phyloP scores from a whole-genome alignment of 2,888 invertebrate species.

The Synanthedon vespiformis region DNA sequence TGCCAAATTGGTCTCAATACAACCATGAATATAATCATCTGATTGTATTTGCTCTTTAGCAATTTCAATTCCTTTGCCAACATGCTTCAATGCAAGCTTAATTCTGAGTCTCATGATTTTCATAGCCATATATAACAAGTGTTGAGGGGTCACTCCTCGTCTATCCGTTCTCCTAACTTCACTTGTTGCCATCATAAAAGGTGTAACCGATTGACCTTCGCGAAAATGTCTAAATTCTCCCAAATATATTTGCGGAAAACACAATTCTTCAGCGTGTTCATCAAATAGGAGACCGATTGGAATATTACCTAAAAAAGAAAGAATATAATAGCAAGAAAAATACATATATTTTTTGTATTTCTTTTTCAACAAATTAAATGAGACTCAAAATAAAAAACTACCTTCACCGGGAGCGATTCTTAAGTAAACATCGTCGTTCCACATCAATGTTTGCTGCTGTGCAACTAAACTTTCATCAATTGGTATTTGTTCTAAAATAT shows the following conservation, averaged over 20 bases:
- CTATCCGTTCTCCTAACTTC: conserved; percentile 32
- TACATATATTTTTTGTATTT: no score
- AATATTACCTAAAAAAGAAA: neutral
- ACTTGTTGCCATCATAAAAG: conserved; percentile 32
- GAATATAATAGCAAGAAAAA: no score
- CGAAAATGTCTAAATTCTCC: conserved; percentile 25
- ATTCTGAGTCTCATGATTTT: conserved; percentile 20
- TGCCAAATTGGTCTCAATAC: conserved; percentile 26
- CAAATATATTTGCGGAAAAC: conserved; percentile 23
- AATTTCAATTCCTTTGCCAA: conserved; percentile 18
- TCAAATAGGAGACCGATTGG: neutral
- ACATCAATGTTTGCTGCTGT: neutral
- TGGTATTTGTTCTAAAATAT: neutral
- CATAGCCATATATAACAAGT: conserved; percentile 22
- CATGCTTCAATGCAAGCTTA: conserved; percentile 9
- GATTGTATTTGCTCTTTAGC: conserved; percentile 21
- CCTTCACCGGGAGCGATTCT: neutral
- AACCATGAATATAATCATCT: conserved; percentile 21
- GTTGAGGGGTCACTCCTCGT: conserved; percentile 27
- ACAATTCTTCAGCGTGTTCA: conserved; percentile 1
- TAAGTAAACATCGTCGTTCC: neutral
- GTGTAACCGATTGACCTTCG: conserved; percentile 16
- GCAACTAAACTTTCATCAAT: neutral
- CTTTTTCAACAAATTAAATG: no score
- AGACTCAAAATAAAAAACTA: neutral